phyloP scores from a whole-genome alignment of 1,140 invertebrate species.

The Bilobella aurantiaca region DNA sequence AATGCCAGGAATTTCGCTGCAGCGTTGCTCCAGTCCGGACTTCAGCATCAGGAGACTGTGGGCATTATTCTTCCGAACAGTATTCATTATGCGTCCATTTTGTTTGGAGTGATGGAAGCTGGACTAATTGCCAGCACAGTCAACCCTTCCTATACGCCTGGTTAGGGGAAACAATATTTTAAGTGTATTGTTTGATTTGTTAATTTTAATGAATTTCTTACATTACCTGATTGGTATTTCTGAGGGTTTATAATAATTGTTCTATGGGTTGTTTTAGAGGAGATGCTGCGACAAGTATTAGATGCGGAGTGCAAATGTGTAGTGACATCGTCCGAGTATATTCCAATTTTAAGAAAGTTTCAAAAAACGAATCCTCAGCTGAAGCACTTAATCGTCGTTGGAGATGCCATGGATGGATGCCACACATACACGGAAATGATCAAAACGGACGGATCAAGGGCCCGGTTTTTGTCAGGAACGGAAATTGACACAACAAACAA shows the following conservation, averaged over 20 bases:
- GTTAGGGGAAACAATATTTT: background rate
- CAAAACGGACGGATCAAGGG: slow-evolving; percentile 12
- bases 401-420: slow-evolving; percentile 22
- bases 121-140: background rate
- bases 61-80: slow-evolving; percentile 12
- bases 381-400: slow-evolving; percentile 26
- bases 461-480: slow-evolving; percentile 15
- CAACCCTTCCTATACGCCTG: background rate
- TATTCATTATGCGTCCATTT: background rate
- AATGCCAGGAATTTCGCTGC: slow-evolving; percentile 22
- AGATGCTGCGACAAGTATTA: slow-evolving; percentile 59
- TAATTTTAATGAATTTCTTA: background rate
- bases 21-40: slow-evolving; percentile 15
- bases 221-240: no score
- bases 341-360: slow-evolving; percentile 47
- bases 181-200: background rate
- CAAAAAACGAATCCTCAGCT: slow-evolving; percentile 22
- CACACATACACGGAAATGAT: slow-evolving; percentile 26
- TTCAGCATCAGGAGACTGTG: slow-evolving; percentile 17
- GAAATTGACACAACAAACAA: slow-evolving; percentile 1
- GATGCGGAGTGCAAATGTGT: slow-evolving; percentile 55
- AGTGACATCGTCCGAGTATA: slow-evolving; percentile 51
- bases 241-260: background rate
- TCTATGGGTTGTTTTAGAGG: slow-evolving; percentile 47
- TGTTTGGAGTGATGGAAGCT: background rate